Evolutionary conservation across 2,888 invertebrate species (phyloP).

Genomic region (Clivina fossor): DNA sequence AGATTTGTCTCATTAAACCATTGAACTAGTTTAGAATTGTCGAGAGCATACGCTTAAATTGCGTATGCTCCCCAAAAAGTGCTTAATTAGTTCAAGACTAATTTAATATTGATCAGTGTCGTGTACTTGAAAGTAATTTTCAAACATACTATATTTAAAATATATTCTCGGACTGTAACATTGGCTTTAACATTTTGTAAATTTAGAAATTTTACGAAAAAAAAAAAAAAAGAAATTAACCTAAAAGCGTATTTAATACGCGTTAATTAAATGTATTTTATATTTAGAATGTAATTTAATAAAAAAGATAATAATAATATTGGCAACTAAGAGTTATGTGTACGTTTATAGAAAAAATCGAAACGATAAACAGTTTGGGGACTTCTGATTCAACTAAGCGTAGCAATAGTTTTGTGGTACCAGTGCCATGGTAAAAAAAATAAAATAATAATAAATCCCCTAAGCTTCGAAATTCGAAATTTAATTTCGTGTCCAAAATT

Average conservation of each 20-base stretch:
- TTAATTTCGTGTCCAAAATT: conserved; percentile 20
- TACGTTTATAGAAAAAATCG: conserved; percentile 23
- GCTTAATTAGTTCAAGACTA: no score
- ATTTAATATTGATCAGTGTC: no score
- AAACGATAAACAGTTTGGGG: conserved; percentile 24
- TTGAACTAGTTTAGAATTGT: no score
- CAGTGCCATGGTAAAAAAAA: conserved; percentile 30
- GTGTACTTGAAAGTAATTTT: conserved; percentile 19
- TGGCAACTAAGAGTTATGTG: conserved; percentile 30
- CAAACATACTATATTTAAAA: conserved; percentile 13
- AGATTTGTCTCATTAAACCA: no score
- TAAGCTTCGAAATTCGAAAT: conserved; percentile 29
- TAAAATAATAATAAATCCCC: conserved; percentile 17
- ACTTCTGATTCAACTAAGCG: conserved; percentile 17
- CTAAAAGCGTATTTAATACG: conserved; percentile 25
- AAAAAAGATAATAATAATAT: conserved; percentile 12
- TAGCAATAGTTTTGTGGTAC: conserved; percentile 22
- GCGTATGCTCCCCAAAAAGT: no score
- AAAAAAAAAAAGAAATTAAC: conserved; percentile 4
- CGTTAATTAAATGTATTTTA: conserved; percentile 28
- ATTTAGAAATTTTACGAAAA: conserved; percentile 21
- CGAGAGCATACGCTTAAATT: no score
- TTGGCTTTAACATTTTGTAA: conserved; percentile 28
- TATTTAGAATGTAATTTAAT: conserved; percentile 26
- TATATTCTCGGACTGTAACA: conserved; percentile 36